Conservation (phyloP, 2,113 vertebrate species). For the Etheostoma spectabile region DNA sequence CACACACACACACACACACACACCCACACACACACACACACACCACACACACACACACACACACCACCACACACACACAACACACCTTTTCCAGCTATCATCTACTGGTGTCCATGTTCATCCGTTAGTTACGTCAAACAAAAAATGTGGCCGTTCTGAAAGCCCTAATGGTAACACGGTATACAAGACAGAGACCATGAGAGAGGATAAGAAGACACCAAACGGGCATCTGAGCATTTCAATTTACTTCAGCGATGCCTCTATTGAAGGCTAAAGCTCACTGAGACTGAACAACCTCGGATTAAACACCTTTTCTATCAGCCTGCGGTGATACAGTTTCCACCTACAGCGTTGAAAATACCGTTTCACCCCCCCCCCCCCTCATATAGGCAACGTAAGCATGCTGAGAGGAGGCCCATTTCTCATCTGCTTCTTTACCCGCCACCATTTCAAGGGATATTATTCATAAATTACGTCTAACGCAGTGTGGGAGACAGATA, state of each 20-base stretch:
- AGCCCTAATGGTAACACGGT: no score
- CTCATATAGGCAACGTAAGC: conserved; percentile 54
- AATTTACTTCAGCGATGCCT: conserved; percentile 19
- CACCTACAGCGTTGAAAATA: conserved; percentile 15
- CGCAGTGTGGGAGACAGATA: conserved; percentile 51
- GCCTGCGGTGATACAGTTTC: conserved; percentile 8
- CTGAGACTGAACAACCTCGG: conserved; percentile 34
- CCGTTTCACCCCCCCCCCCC: not conserved
- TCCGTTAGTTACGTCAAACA: no score
- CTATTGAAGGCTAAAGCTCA: conserved; percentile 43
- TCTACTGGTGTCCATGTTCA: no score
- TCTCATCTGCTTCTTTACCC: conserved; percentile 54
- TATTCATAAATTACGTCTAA: conserved; percentile 76
- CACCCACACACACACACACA: no score
- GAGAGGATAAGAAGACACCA: not conserved
- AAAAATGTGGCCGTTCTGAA: no score
- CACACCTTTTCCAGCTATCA: no score
- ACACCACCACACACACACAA: no score
- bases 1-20: no score
- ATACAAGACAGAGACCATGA: no score
- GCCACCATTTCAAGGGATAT: conserved; percentile 46
- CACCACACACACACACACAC: no score
- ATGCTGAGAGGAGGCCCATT: conserved; percentile 16
- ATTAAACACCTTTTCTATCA: conserved; percentile 50
- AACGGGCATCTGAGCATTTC: conserved; percentile 15